Conservation (phyloP, 2,888 invertebrate species). For the Apamea sordens region DNA sequence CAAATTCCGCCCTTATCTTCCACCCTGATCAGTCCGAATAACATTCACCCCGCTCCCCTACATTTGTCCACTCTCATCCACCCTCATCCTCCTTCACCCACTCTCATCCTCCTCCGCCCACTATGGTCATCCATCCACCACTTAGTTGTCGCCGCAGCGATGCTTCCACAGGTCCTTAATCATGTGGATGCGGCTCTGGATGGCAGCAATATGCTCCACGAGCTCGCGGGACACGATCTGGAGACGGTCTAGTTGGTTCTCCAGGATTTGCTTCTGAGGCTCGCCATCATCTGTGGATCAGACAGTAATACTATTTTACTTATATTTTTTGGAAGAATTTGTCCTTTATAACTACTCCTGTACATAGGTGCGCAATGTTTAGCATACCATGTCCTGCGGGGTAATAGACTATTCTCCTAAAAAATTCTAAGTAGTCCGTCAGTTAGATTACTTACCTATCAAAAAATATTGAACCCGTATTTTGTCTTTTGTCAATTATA, state of each 20-base stretch:
- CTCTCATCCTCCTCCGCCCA: background rate
- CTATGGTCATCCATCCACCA: background rate
- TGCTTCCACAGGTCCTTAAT: constrained; percentile 66
- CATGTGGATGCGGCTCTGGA: constrained; percentile 60
- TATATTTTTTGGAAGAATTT: background rate
- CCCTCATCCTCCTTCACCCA: background rate
- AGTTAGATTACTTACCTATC: too few relatives aligned
- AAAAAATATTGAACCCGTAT: too few relatives aligned
- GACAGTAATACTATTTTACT: background rate
- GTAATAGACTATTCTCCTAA: too few relatives aligned
- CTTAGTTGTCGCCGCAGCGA: constrained; percentile 57
- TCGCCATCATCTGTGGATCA: constrained; percentile 17
- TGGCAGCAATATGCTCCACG: constrained; percentile 51
- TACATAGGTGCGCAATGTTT: background rate
- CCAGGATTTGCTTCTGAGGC: constrained; percentile 30
- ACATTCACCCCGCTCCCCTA: background rate
- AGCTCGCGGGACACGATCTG: constrained; percentile 52
- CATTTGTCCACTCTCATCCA: background rate
- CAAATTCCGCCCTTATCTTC: background rate
- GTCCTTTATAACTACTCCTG: background rate
- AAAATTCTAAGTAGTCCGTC: too few relatives aligned
- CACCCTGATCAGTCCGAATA: constrained; percentile 26
- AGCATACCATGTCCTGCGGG: background rate
- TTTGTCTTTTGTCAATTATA: too few relatives aligned
- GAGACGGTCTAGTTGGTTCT: constrained; percentile 40